Evolutionary conservation across 2,888 invertebrate genomes (phyloP), one percentile per base, ranked within the genome.

Genomic region (Bombylius discolor): DNA sequence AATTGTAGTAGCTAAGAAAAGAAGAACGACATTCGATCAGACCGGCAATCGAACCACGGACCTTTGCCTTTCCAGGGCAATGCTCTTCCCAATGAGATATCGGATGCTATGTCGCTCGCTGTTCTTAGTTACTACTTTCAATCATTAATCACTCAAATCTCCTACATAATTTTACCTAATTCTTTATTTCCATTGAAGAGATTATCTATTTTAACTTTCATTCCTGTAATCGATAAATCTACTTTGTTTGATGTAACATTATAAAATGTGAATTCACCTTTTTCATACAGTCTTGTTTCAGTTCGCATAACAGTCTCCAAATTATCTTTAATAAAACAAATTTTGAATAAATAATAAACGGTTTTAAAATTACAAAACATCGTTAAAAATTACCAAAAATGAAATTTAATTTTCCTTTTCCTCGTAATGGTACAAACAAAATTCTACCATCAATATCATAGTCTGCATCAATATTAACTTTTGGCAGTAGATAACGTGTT

Each of bases 171-270:
- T n/a, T 71, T 72, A 79, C 84, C 85, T 56, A 86, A 72, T 47
- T 82, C 79, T 69, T 83, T 81, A 57, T 83, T 82, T 53, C 85
- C 85, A 66, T 85, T 84, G 65, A 85, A 85, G 34, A 86, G 73
- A 69, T 85, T 85, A 55, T 82, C 81, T 78, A 86, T 80, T 56
- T 81, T 76, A 51, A 84, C 71, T 66, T 77, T 78, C 32, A 85
- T 67, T n/a, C 81, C 81, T 14, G 80, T 81, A 56, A 85, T 80
- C 13, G 76, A 71, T 65, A 84, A 80, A 66, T 83, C 81, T 1
- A 84, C 81, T 63, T 79, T 80, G n/a, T 81, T 79, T 50, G 70
- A 74, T 23, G 82, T 83, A 4, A 85, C 79, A 64, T 84, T 84
- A 72, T 81, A 85, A 68, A 85, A 85, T 53, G 80, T 76, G 57